These are phyloP conservation scores for Bombus turneri DNA, from an alignment of 1,140 invertebrate species.

Conservation along the genomic window DNA sequence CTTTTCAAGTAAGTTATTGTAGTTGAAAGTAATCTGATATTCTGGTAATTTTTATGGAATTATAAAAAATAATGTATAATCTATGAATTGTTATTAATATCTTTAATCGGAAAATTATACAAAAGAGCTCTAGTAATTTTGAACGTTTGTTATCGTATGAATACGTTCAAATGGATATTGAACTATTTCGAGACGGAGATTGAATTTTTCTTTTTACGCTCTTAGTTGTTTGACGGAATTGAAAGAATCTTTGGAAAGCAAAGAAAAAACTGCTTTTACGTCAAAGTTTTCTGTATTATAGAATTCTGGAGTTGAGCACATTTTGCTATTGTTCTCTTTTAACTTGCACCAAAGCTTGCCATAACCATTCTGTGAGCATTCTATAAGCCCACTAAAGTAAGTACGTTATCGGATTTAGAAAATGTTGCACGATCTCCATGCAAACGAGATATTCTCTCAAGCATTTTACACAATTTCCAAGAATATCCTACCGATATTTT, in stretches of 20 bases:
- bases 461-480: background rate
- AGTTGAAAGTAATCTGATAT: too few species aligned
- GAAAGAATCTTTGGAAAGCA: too few species aligned
- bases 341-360: background rate
- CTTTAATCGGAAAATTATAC: too few species aligned
- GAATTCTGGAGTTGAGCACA: background rate
- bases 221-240: too few species aligned
- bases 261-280: background rate
- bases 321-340: background rate
- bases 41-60: too few species aligned
- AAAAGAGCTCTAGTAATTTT: background rate
- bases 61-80: background rate
- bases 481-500: too few species aligned
- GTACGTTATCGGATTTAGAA: background rate
- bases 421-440: background rate
- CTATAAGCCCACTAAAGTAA: background rate
- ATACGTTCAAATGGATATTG: background rate
- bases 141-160: background rate
- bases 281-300: background rate
- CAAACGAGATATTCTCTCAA: background rate
- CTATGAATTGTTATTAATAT: accelerated
- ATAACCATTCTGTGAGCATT: background rate
- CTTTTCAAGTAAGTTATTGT: too few species aligned
- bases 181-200: background rate
- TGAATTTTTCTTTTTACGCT: background rate